Conservation (phyloP, 2,113 vertebrate species). For the Serilophus lunatus region DNA sequence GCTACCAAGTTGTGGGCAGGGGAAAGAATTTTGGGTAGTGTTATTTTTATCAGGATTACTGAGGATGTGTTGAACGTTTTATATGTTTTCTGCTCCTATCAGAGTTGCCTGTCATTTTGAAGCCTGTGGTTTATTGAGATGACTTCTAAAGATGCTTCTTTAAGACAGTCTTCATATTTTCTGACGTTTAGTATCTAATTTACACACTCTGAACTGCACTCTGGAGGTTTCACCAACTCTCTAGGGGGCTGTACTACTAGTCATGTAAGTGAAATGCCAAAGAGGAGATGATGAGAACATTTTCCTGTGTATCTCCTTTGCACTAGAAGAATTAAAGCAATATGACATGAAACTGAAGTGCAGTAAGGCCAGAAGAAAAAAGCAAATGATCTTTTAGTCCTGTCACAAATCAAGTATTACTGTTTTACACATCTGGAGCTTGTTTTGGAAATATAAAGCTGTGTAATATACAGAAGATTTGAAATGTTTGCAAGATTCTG, state of each 20-base stretch:
- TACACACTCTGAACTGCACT: not conserved
- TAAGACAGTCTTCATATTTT: not conserved
- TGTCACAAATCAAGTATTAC: not conserved
- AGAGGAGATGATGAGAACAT: not conserved
- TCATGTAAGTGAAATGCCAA: not conserved
- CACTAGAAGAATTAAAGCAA: not conserved
- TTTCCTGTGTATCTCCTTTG: not conserved
- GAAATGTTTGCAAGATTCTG: not conserved
- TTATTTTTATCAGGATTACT: not conserved
- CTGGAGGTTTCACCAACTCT: not conserved
- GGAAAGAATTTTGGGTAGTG: not conserved
- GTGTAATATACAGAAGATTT: not conserved
- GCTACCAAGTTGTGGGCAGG: not conserved
- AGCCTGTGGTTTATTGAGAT: not conserved
- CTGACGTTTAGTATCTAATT: not conserved
- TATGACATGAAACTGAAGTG: not conserved
- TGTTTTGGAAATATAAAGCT: not conserved
- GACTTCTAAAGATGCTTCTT: not conserved
- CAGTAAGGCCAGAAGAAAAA: not conserved
- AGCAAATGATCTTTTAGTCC: not conserved
- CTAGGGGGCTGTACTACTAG: not conserved
- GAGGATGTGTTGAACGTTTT: not conserved
- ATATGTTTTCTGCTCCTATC: not conserved
- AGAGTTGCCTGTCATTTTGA: not conserved
- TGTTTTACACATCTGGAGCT: slow-evolving; percentile 10